Evolutionary conservation across 2,888 invertebrate genomes (phyloP), one percentile per base, ranked within the genome.

Genomic region (Colostygia pectinataria): DNA sequence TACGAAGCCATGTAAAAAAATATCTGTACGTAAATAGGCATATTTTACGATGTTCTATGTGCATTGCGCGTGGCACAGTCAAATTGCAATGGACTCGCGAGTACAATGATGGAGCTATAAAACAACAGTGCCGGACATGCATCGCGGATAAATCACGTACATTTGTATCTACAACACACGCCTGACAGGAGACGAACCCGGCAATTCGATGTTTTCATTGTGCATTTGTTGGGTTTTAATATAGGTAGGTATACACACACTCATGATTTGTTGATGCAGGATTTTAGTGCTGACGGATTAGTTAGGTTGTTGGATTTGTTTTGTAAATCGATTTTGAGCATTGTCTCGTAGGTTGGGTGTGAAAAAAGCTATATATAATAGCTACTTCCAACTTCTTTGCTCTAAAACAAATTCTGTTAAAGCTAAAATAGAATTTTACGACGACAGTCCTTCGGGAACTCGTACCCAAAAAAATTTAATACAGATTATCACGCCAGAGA

Each of bases 61-160:
- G 47, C 53, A 41, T 20, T 47, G 38, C 45, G 42, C 42, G 15
- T 29, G 29, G 42, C 46, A 33, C 34, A 43, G 46, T 52, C 45
- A 38, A 45, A 38, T 37, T 38, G 28, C 45, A 47, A 64, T 71
- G 71, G 68, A 68, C 65, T 71, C 71, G 59, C 62, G 37, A 65
- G 65, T 59, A 72, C 73, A 69, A 74, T 73, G 71, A 78, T 73
- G 63, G 63, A 65, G 70, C 77, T 69, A 81, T 81, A 80, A 81
- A 82, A 80, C 76, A 80, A 71, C 68, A 75, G 61, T 52, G 66
- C 63, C 66, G 71, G 74, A 74, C 78, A 70, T 69, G 72, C 70
- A 67, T 66, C 63, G 67, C 62, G 67, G 70, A 82, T 81, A 82
- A 80, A 82, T 81, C 79, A 80, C 70, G 66, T 53, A 65, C 73